Percentiles rank a stretch among this genome's conserved stretches.
Conservation (phyloP, 2,113 vertebrate genomes). For the Ornithorhynchus anatinus region DNA sequence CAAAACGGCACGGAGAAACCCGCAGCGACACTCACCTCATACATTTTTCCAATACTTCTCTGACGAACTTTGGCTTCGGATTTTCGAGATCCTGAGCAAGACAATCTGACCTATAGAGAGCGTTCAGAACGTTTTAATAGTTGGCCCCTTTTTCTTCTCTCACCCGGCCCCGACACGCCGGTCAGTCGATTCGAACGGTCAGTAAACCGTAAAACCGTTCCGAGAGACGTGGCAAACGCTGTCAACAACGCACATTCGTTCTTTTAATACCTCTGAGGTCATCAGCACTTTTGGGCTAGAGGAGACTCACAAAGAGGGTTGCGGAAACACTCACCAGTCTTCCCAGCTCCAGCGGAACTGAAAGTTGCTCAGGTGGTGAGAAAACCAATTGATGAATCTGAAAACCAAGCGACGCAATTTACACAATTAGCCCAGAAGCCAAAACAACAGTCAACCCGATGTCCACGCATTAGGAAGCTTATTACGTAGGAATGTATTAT, state of each 20-base stretch:
- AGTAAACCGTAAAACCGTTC: not conserved
- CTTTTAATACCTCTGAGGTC: conserved; percentile 7
- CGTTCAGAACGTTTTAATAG: conserved; percentile 1
- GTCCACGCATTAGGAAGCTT: no score
- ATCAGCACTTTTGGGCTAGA: not conserved
- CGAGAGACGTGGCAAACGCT: not conserved
- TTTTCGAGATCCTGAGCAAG: conserved; percentile 88
- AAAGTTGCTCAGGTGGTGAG: conserved; percentile 97
- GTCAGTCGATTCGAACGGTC: not conserved
- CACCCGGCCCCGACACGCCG: not conserved
- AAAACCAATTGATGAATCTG: conserved; percentile 95
- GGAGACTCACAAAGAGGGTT: not conserved
- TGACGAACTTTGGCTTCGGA: conserved; percentile 97
- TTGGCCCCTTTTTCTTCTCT: not conserved
- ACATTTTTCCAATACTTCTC: conserved; percentile 94
- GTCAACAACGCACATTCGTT: not conserved
- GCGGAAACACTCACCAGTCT: conserved; percentile 85
- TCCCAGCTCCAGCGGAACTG: conserved; percentile 99
- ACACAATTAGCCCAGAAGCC: no score
- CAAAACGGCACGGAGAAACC: conserved; percentile 6
- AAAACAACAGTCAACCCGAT: no score
- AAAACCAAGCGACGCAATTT: conserved; percentile 6
- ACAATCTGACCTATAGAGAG: conserved; percentile 87
- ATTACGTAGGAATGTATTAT: no score
- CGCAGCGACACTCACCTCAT: conserved; percentile 83